Percentiles rank a stretch among this genome's conserved stretches.
phyloP scores from a whole-genome alignment of 2,797 vertebrate genomes.

The Moxostoma hubbsi region DNA sequence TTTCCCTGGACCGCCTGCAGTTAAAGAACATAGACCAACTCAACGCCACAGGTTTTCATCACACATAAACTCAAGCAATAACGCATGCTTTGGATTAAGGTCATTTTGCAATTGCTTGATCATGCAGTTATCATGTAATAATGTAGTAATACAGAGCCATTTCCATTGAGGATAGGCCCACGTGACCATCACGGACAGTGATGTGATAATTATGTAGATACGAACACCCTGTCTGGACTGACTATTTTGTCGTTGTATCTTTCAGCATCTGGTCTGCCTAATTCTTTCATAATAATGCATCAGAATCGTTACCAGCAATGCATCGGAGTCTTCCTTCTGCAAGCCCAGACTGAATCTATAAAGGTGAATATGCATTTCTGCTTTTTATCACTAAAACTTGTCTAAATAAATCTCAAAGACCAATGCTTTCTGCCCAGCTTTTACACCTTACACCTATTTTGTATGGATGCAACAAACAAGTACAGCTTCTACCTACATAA shows the following conservation, averaged over 20 bases:
- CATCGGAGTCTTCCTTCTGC: constrained; percentile 86
- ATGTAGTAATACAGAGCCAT: background rate
- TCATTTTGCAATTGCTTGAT: background rate
- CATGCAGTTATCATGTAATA: constrained; percentile 5
- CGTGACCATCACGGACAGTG: background rate
- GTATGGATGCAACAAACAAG: no score
- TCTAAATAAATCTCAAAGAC: background rate
- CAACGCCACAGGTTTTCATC: constrained; percentile 79
- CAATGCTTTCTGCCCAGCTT: background rate
- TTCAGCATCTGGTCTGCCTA: constrained; percentile 82
- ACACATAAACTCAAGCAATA: background rate
- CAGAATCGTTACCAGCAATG: constrained; percentile 90
- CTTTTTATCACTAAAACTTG: background rate
- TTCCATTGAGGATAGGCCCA: background rate
- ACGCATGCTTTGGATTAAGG: background rate
- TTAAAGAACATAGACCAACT: constrained; percentile 85
- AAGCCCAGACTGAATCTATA: constrained; percentile 82
- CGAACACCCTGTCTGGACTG: background rate
- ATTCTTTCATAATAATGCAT: constrained; percentile 90
- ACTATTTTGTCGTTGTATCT: constrained; percentile 40
- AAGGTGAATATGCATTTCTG: constrained; percentile 76
- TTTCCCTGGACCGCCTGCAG: constrained; percentile 86
- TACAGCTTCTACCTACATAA: no score
- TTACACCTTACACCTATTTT: background rate
- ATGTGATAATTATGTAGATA: background rate